Percentiles rank a stretch among this genome's conserved stretches.
Conservation (phyloP, 2,797 vertebrate genomes). For the Spinibarbus caldwelli region DNA sequence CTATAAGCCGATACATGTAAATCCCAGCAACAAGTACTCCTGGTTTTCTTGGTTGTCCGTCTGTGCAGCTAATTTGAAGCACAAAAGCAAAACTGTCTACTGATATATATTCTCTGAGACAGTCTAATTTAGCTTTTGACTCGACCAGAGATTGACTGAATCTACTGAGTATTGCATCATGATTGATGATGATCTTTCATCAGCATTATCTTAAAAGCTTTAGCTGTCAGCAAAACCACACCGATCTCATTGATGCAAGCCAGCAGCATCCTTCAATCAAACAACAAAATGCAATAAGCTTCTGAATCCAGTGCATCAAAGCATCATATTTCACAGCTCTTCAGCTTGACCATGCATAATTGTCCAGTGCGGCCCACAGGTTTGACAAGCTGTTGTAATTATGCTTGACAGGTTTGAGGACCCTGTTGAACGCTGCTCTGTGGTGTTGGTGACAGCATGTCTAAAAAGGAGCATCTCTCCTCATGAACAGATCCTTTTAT, state of each 20-base stretch:
- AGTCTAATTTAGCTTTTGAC: slow-evolving; percentile 1
- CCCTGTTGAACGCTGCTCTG: slow-evolving; percentile 7
- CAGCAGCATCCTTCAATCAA: slow-evolving; percentile 8
- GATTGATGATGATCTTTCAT: slow-evolving; percentile 28
- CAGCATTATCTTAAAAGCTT: slow-evolving; percentile 15
- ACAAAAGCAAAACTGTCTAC: neutral
- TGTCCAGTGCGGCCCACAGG: slow-evolving; percentile 13
- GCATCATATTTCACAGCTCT: neutral
- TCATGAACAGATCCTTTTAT: slow-evolving; percentile 38
- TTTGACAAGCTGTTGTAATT: slow-evolving; percentile 11
- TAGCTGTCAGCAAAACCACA: slow-evolving; percentile 24
- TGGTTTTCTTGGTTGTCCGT: neutral
- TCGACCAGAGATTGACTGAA: neutral
- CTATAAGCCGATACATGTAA: neutral
- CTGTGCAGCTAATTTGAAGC: neutral
- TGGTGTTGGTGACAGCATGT: slow-evolving; percentile 18
- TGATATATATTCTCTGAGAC: neutral
- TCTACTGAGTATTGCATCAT: slow-evolving; percentile 7
- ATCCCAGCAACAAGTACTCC: neutral
- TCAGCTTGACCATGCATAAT: neutral
- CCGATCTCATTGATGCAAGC: neutral
- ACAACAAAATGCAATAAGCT: neutral
- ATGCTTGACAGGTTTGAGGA: slow-evolving; percentile 11
- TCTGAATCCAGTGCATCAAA: slow-evolving; percentile 16
- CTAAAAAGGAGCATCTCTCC: slow-evolving; percentile 18